A percentile compares a stretch with the other conserved stretches of the same genome.
These are phyloP conservation scores for Pristionchus entomophagus DNA, from an alignment of 2,888 invertebrate species.

Conservation along the genomic window DNA sequence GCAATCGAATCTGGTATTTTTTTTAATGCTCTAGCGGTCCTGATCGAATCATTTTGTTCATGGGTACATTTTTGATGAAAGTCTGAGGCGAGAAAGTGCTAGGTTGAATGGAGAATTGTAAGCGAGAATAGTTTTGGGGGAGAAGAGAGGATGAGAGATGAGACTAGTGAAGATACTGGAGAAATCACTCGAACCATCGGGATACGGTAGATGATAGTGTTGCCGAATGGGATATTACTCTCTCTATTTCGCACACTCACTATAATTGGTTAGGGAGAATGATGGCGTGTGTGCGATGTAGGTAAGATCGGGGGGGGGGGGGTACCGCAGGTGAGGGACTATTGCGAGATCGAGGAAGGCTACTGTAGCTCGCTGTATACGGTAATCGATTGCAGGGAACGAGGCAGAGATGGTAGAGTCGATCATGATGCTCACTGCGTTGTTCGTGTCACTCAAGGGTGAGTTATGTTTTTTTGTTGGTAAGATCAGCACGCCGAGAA, in stretches of 20 bases:
- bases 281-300: no score
- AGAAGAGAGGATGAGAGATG: no score
- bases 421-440: constrained; percentile 79
- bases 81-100: no score
- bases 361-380: not conserved
- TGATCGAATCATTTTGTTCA: no score
- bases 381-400: constrained; percentile 67
- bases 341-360: not conserved
- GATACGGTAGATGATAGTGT: no score
- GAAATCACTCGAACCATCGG: no score
- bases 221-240: not conserved
- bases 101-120: constrained; percentile 51
- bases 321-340: constrained; percentile 53
- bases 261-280: no score
- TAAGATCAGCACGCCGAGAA: not conserved
- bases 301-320: no score
- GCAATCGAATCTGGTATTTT: constrained; percentile 66
- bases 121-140: constrained; percentile 49
- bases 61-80: no score
- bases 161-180: no score
- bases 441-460: constrained; percentile 78
- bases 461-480: constrained; percentile 45
- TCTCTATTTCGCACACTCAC: not conserved
- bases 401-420: constrained; percentile 76
- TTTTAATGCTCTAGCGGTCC: no score